Evolutionary conservation across 2,888 invertebrate species (phyloP).

Genomic region (Lasiommata megera): DNA sequence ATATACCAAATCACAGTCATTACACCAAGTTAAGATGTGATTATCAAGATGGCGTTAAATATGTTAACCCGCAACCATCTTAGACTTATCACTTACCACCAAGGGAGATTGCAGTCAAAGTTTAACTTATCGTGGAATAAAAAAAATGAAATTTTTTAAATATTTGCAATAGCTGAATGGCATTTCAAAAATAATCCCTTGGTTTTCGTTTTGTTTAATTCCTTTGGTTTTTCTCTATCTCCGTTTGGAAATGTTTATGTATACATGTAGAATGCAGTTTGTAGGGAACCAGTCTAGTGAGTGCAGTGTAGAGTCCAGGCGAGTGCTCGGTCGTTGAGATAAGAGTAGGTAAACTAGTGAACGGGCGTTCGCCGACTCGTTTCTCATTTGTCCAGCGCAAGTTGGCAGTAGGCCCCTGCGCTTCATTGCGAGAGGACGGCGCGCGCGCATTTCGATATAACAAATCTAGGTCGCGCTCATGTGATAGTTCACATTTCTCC

Average conservation of each 20-base stretch:
- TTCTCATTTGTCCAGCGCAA: slow-evolving; percentile 28
- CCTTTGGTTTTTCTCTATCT: too few relatives aligned
- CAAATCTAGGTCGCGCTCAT: slow-evolving; percentile 63
- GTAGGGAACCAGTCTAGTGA: slow-evolving; percentile 23
- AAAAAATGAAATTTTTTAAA: too few relatives aligned
- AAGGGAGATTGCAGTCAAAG: too few relatives aligned
- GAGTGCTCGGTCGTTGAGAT: slow-evolving; percentile 63
- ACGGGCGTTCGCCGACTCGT: slow-evolving; percentile 59
- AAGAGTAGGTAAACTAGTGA: slow-evolving; percentile 75
- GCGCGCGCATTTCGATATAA: slow-evolving; percentile 54
- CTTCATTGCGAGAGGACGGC: slow-evolving; percentile 60
- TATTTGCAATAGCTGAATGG: too few relatives aligned
- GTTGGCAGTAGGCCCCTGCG: slow-evolving; percentile 63
- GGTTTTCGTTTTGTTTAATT: too few relatives aligned
- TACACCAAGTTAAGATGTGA: too few relatives aligned
- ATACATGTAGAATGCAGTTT: slow-evolving; percentile 9
- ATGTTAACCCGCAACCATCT: too few relatives aligned
- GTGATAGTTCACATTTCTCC: slow-evolving; percentile 62
- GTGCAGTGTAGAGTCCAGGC: slow-evolving; percentile 46
- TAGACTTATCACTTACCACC: too few relatives aligned
- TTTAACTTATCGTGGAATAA: too few relatives aligned
- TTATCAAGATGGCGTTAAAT: too few relatives aligned
- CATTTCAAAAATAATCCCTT: too few relatives aligned
- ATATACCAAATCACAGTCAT: too few relatives aligned
- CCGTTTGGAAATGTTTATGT: background rate